Percentiles rank a stretch among this genome's conserved stretches.
These are phyloP conservation scores for Epinephelus coioides DNA, from an alignment of 2,797 vertebrate genomes.

Conservation along the genomic window DNA sequence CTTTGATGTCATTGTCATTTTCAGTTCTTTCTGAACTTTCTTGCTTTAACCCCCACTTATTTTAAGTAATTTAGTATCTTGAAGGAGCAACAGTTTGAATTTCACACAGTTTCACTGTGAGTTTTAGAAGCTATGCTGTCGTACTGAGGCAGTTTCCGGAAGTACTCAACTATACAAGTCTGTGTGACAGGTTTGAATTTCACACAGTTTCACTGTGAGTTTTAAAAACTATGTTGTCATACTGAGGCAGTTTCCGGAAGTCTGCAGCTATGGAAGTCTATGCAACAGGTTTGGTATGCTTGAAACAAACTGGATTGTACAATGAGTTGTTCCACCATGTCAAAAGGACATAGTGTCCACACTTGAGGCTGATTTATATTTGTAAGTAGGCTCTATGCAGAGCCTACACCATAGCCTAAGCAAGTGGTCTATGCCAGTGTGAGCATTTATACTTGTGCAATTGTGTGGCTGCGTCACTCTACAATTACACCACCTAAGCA, in stretches of 20 bases:
- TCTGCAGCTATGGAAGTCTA: not conserved
- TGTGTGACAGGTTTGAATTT: not conserved
- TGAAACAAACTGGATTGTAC: too few species aligned
- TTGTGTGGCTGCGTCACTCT: too few species aligned
- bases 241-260: too few species aligned
- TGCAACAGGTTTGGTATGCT: not conserved
- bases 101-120: not conserved
- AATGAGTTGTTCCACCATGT: too few species aligned
- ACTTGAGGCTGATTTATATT: too few species aligned
- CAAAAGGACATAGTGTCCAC: not conserved
- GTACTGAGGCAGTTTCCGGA: not conserved
- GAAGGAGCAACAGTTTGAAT: not conserved
- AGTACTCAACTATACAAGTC: not conserved
- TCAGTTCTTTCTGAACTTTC: not conserved
- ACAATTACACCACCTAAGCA: too few species aligned
- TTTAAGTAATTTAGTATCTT: not conserved
- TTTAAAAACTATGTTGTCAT: not conserved
- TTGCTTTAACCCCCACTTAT: not conserved
- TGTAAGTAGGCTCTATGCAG: too few species aligned
- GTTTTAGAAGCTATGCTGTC: not conserved
- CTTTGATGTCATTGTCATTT: not conserved
- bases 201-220: too few species aligned
- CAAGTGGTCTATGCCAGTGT: too few species aligned
- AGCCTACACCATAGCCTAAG: too few species aligned
- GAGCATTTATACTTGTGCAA: too few species aligned